Evolutionary conservation across 2,797 vertebrate genomes (phyloP).

Genomic region (Sarcophilus harrisii): DNA sequence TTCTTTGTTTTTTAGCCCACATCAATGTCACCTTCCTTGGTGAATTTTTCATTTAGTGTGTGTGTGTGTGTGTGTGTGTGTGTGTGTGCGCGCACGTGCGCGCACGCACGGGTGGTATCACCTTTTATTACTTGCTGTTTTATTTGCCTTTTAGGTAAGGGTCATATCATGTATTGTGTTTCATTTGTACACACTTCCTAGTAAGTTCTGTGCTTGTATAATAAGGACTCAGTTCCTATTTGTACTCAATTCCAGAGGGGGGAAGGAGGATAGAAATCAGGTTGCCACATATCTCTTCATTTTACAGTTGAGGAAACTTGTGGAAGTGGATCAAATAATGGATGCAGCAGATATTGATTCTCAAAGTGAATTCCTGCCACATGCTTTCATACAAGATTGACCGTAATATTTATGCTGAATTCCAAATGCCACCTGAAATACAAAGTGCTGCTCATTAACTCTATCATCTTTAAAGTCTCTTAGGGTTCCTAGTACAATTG

Average conservation of each 20-base stretch:
- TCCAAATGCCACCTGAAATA: not conserved
- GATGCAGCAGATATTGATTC: not conserved
- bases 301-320: not conserved
- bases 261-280: not conserved
- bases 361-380: not conserved
- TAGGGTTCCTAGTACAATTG: not conserved
- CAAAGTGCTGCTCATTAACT: not conserved
- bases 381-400: not conserved
- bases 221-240: not conserved
- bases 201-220: not conserved
- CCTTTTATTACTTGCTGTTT: not conserved
- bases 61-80: not conserved
- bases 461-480: not conserved
- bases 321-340: not conserved
- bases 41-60: not conserved
- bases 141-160: not conserved
- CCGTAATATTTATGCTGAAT: not conserved
- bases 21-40: not conserved
- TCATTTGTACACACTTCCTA: not conserved
- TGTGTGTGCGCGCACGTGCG: not conserved
- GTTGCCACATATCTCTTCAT: not conserved
- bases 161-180: not conserved
- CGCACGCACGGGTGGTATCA: not conserved
- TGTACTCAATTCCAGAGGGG: not conserved
- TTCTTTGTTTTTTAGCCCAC: not conserved